These are phyloP conservation scores for Agonopterix heracliana DNA, from an alignment of 2,888 invertebrate species.

Conservation along the genomic window DNA sequence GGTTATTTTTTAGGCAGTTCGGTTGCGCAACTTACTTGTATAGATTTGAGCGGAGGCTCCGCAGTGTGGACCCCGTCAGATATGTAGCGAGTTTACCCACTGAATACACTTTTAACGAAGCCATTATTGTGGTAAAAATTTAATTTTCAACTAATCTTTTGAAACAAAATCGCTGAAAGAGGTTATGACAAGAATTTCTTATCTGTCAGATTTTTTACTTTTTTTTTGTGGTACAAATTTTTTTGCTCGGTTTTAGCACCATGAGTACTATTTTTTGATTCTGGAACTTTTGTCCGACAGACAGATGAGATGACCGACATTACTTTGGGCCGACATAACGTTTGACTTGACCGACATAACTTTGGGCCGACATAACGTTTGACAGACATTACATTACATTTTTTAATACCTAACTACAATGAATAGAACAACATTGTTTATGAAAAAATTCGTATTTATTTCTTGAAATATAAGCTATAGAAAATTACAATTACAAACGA, in stretches of 20 bases:
- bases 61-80: constrained; percentile 61
- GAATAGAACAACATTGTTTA: too few species aligned
- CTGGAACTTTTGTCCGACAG: too few species aligned
- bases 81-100: constrained; percentile 65
- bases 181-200: constrained; percentile 39
- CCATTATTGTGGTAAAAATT: constrained; percentile 45
- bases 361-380: too few species aligned
- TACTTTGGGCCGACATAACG: too few species aligned
- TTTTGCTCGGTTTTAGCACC: not conserved
- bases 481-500: too few species aligned
- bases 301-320: too few species aligned
- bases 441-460: too few species aligned
- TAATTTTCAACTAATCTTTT: constrained; percentile 21
- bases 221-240: not conserved
- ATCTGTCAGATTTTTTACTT: constrained; percentile 17
- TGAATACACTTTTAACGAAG: constrained; percentile 68
- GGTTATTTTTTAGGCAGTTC: constrained; percentile 31
- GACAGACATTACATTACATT: too few species aligned
- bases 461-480: too few species aligned
- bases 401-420: too few species aligned
- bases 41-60: constrained; percentile 51
- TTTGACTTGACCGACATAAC: too few species aligned
- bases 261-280: too few species aligned
- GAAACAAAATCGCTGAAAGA: constrained; percentile 19
- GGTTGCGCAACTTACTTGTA: constrained; percentile 74